Conservation (phyloP, 2,113 vertebrate species). For the Lathamus discolor region DNA sequence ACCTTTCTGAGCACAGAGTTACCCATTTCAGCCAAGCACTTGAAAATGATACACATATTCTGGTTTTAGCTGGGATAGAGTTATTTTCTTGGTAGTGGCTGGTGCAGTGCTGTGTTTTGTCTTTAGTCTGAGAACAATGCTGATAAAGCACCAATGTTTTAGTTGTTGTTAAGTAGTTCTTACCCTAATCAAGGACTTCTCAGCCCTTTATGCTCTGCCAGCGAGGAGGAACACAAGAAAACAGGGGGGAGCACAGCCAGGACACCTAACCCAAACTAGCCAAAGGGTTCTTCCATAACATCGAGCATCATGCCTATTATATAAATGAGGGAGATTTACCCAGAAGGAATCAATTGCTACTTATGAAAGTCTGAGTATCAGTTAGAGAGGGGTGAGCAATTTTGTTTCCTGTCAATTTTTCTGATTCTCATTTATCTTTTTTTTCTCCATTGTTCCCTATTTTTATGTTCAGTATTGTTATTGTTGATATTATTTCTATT, state of each 20-base stretch:
- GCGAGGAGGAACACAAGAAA: not conserved
- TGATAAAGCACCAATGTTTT: not conserved
- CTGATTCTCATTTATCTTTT: not conserved
- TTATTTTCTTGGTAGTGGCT: not conserved
- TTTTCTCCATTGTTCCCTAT: not conserved
- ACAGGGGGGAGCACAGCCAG: not conserved
- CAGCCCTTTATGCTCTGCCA: not conserved
- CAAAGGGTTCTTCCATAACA: not conserved
- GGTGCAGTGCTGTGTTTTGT: not conserved
- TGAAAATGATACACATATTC: accelerated
- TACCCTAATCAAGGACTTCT: not conserved
- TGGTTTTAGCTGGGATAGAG: not conserved
- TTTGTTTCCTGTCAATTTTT: not conserved
- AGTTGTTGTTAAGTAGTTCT: not conserved
- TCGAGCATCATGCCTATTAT: not conserved
- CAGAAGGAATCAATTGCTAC: no score
- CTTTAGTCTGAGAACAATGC: not conserved
- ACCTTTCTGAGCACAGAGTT: accelerated
- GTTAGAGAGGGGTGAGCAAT: no score
- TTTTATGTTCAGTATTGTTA: not conserved
- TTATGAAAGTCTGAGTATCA: no score
- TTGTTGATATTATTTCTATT: not conserved
- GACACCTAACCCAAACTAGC: not conserved
- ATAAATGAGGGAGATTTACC: no score
- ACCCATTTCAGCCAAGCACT: not conserved